Conservation (phyloP, 2,797 vertebrate genomes). For the Lemur catta region DNA sequence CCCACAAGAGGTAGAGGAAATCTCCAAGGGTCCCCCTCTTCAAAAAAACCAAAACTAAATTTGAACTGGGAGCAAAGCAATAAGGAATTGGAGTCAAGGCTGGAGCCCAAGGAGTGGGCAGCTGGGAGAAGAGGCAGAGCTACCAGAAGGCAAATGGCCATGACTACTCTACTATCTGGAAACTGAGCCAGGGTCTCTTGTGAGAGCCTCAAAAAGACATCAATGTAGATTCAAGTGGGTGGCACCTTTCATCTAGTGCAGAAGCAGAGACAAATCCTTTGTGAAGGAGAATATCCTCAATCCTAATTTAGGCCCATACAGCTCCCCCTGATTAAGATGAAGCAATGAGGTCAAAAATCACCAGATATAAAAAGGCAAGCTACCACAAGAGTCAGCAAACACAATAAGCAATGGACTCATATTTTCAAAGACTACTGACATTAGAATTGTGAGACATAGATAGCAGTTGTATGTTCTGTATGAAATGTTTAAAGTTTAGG, state of each 20-base stretch:
- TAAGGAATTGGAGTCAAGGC: neutral
- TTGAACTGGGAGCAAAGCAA: neutral
- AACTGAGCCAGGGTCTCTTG: neutral
- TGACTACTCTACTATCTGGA: neutral
- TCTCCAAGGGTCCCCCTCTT: neutral
- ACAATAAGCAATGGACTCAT: neutral
- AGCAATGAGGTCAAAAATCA: neutral
- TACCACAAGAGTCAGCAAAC: neutral
- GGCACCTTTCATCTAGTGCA: neutral
- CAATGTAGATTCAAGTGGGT: neutral
- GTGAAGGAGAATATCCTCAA: neutral
- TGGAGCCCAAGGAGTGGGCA: too few relatives aligned
- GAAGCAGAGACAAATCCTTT: neutral
- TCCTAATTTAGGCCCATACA: neutral
- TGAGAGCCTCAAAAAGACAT: neutral
- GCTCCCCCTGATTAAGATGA: neutral
- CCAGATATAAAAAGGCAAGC: neutral
- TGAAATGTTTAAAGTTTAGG: neutral
- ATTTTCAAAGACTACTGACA: neutral
- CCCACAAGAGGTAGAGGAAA: neutral
- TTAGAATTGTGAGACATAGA: neutral
- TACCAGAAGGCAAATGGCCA: neutral
- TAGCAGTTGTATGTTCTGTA: neutral
- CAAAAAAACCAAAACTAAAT: neutral
- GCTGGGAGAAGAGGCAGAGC: neutral